phyloP scores from a whole-genome alignment of 2,797 vertebrate genomes.

The Oreortyx pictus region DNA sequence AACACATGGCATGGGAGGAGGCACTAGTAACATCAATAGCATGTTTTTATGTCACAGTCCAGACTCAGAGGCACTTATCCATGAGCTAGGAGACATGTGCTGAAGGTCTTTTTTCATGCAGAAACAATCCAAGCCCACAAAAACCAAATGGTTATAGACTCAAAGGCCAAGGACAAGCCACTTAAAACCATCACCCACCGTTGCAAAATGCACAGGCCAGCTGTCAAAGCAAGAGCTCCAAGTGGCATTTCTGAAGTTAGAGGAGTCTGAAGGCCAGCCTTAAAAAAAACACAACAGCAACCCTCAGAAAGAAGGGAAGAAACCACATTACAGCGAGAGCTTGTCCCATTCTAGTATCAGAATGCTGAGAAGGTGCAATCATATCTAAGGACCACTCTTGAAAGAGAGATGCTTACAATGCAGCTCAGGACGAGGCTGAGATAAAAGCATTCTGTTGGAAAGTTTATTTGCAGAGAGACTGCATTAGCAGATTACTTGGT shows the following conservation, averaged over 20 bases:
- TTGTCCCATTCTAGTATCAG: not conserved
- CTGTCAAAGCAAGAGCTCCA: not conserved
- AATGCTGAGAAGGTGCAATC: not conserved
- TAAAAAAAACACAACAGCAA: not conserved
- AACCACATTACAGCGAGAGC: not conserved
- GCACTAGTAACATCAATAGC: not conserved
- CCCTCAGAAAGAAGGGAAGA: not conserved
- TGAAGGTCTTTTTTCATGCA: not conserved
- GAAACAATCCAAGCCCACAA: not conserved
- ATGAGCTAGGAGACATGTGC: not conserved
- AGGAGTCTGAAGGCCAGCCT: not conserved
- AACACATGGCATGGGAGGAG: not conserved
- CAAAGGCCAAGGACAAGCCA: not conserved
- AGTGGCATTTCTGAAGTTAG: not conserved
- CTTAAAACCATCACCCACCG: not conserved
- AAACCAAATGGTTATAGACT: not conserved
- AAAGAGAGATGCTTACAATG: not conserved
- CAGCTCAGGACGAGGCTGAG: not conserved
- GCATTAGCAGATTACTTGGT: not conserved
- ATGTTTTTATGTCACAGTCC: not conserved
- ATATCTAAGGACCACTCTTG: not conserved
- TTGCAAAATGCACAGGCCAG: not conserved
- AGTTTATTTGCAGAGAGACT: not conserved
- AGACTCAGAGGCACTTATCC: not conserved
- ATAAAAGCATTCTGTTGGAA: not conserved